phyloP scores from a whole-genome alignment of 2,888 invertebrate genomes.

The Scaeva pyrastri region DNA sequence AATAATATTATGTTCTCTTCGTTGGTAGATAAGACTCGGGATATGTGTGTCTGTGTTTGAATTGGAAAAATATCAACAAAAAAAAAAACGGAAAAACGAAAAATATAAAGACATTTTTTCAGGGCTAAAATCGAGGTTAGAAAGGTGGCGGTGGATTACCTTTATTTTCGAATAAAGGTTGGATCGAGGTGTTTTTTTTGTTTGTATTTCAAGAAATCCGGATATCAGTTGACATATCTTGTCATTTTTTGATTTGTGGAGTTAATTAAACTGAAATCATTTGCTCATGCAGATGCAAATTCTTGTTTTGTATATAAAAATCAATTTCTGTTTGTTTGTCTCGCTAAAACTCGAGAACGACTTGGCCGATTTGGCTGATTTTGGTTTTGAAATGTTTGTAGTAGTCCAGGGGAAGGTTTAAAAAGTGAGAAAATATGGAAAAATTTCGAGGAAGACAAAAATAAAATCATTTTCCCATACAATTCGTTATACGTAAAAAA shows the following conservation, averaged over 20 bases:
- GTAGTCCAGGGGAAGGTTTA: no score
- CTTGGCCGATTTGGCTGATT: no score
- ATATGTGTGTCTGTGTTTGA: slow-evolving; percentile 19
- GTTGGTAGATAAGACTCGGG: slow-evolving; percentile 32
- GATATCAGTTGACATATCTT: slow-evolving; percentile 13
- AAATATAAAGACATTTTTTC: slow-evolving; percentile 18
- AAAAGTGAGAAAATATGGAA: no score
- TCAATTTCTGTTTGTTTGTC: no score
- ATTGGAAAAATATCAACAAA: not conserved
- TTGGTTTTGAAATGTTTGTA: no score
- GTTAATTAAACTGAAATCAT: not conserved
- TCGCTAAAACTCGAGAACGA: no score
- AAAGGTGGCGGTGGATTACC: slow-evolving; percentile 1
- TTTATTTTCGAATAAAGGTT: not conserved
- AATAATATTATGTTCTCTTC: slow-evolving; percentile 32
- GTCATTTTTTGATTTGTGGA: slow-evolving; percentile 15
- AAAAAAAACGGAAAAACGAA: not conserved
- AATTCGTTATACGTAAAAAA: no score
- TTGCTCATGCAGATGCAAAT: no score
- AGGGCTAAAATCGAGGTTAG: slow-evolving; percentile 32
- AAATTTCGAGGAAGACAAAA: no score
- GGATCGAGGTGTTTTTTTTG: not conserved
- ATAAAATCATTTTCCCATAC: no score
- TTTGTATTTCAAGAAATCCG: not conserved
- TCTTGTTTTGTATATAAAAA: no score